Percentiles rank a stretch among this genome's conserved stretches.
These are phyloP conservation scores for Leucophenga maculata DNA, from an alignment of 2,888 invertebrate genomes.

Conservation along the genomic window DNA sequence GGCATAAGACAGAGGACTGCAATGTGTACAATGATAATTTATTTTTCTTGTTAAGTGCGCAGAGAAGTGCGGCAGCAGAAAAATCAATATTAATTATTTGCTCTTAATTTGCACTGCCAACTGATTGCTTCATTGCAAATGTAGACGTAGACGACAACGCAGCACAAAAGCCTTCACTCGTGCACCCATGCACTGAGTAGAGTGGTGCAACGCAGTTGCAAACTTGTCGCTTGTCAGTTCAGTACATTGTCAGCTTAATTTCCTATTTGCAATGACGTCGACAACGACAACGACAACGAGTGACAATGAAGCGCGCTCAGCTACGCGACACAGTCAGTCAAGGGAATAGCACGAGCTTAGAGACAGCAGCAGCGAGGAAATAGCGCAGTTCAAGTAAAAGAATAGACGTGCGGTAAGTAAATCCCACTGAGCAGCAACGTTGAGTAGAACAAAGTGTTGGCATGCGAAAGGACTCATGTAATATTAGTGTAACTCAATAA, in stretches of 20 bases:
- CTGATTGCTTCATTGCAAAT: background rate
- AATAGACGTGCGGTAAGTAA: background rate
- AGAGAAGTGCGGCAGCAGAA: background rate
- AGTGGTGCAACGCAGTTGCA: no score
- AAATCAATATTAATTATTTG: slow-evolving; percentile 8
- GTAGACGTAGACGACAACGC: no score
- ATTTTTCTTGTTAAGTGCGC: no score
- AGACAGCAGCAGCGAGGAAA: background rate
- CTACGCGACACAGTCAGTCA: no score
- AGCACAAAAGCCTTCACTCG: background rate
- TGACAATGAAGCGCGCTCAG: no score
- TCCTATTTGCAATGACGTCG: slow-evolving; percentile 19
- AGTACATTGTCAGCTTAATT: slow-evolving; percentile 41
- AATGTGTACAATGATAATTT: no score
- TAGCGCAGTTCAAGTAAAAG: background rate
- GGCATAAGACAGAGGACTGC: no score
- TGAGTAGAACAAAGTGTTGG: background rate
- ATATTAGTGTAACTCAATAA: slow-evolving; percentile 15
- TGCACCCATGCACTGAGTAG: no score
- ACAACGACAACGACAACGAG: background rate
- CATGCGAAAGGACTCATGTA: background rate
- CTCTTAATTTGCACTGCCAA: background rate
- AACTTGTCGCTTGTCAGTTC: slow-evolving; percentile 32
- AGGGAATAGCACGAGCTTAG: background rate
- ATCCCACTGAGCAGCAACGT: slow-evolving; percentile 9